These are phyloP conservation scores for Andricus quercusramuli DNA, from an alignment of 2,888 invertebrate genomes.

Conservation along the genomic window DNA sequence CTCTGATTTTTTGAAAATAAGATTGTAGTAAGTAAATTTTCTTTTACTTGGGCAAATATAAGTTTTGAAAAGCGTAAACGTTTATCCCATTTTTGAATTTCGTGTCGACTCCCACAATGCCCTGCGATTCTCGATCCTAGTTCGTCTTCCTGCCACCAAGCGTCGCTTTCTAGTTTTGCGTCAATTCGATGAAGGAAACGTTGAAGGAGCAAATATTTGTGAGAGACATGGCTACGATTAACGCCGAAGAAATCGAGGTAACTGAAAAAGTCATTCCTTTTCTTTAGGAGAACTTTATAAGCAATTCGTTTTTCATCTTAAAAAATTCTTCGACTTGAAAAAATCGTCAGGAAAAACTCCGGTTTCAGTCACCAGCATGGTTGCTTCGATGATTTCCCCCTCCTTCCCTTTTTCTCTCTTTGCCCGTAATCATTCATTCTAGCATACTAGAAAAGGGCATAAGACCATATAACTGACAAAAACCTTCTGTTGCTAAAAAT, in stretches of 20 bases:
- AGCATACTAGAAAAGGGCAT: conserved; percentile 14
- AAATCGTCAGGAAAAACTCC: not conserved
- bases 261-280: not conserved
- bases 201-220: conserved; percentile 45
- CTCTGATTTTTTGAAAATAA: too few relatives aligned
- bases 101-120: not conserved
- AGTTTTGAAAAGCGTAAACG: too few relatives aligned
- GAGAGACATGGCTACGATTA: conserved; percentile 83
- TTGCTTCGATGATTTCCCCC: not conserved
- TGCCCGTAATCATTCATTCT: conserved; percentile 4
- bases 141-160: not conserved
- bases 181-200: conserved; percentile 4
- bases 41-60: too few relatives aligned
- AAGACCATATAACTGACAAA: conserved; percentile 1
- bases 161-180: not conserved
- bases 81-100: not conserved
- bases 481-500: not conserved
- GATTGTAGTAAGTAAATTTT: too few relatives aligned
- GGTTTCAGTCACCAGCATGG: not conserved
- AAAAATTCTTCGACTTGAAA: not conserved
- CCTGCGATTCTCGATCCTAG: not conserved
- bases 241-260: conserved; percentile 83
- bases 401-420: not conserved
- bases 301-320: not conserved
- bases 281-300: not conserved